Evolutionary conservation across 2,113 vertebrate genomes (phyloP).

Genomic region (Otolemur garnettii): DNA sequence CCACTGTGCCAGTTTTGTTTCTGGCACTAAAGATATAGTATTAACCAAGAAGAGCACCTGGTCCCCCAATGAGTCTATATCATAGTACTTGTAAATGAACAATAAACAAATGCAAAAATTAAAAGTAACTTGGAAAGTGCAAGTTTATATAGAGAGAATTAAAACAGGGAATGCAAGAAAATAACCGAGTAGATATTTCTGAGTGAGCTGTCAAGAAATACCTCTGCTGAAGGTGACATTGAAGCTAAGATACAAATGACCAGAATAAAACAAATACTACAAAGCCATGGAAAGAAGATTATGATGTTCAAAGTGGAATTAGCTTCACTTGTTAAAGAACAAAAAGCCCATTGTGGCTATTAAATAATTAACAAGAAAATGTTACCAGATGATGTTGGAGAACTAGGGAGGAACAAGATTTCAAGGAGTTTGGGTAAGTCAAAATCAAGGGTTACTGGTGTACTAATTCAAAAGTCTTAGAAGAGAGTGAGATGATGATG

Average conservation of each 20-base stretch:
- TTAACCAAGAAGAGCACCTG: constrained; percentile 27
- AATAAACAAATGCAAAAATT: constrained; percentile 30
- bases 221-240: background rate
- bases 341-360: background rate
- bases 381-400: background rate
- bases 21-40: background rate
- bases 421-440: background rate
- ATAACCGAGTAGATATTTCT: constrained; percentile 23
- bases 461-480: background rate
- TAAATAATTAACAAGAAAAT: background rate
- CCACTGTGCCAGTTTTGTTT: background rate
- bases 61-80: background rate
- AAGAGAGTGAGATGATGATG: background rate
- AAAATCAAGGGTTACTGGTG: background rate
- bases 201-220: background rate
- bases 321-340: constrained; percentile 21
- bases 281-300: background rate
- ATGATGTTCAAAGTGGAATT: background rate
- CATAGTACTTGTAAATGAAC: background rate
- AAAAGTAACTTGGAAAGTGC: background rate
- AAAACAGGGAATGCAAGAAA: background rate
- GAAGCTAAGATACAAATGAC: background rate
- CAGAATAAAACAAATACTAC: background rate
- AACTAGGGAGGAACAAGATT: background rate
- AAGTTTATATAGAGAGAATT: background rate